Evolutionary conservation across 2,888 invertebrate genomes (phyloP).

Genomic region (Periphyllus acericola): DNA sequence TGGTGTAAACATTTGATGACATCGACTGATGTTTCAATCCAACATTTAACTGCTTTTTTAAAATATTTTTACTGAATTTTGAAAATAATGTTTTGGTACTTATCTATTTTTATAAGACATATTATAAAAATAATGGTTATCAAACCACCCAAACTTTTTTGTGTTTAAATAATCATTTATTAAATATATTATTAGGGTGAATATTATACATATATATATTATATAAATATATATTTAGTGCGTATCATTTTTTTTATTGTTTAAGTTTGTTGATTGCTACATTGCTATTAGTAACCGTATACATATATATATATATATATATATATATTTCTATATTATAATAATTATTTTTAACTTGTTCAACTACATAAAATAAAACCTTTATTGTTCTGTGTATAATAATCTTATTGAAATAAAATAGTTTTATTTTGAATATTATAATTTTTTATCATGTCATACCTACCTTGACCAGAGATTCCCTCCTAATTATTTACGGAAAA

Average conservation of each 20-base stretch:
- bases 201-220: slow-evolving; percentile 15
- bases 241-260: slow-evolving; percentile 53
- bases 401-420: slow-evolving; percentile 42
- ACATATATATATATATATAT: background rate
- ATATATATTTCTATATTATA: slow-evolving; percentile 24
- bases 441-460: background rate
- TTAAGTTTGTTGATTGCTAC: slow-evolving; percentile 58
- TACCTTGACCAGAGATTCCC: background rate
- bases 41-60: slow-evolving; percentile 8
- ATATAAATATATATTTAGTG: slow-evolving; percentile 22
- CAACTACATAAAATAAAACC: background rate
- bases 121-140: slow-evolving; percentile 6
- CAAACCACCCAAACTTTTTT: background rate
- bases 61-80: slow-evolving; percentile 36
- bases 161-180: slow-evolving; percentile 14
- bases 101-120: slow-evolving; percentile 41
- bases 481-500: background rate
- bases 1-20: background rate
- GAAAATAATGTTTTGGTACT: slow-evolving; percentile 29
- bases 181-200: slow-evolving; percentile 5
- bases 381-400: slow-evolving; percentile 48
- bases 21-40: background rate
- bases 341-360: slow-evolving; percentile 49
- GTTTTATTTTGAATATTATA: slow-evolving; percentile 49
- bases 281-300: slow-evolving; percentile 36